Evolutionary conservation across 2,113 vertebrate species (phyloP), one percentile per base, ranked within the genome.

Genomic region (Lampris megalopsis): DNA sequence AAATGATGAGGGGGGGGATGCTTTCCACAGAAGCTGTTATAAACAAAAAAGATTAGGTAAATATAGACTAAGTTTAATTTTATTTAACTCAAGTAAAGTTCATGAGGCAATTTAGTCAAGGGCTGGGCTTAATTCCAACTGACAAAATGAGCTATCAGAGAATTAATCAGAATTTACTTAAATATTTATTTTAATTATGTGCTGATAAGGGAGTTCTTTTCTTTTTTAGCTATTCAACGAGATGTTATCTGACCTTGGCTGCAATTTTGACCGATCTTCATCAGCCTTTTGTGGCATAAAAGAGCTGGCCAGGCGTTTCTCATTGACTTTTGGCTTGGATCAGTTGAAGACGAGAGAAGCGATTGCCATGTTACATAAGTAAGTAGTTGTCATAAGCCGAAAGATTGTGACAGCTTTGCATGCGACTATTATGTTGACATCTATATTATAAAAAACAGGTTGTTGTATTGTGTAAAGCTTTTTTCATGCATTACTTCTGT

Each of bases 281-380:
- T 96, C 97, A 0, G 91, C 96, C 2, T 99, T 99, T 93, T 98
- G 97, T n/a, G 97, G 96, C 63, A 97, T 99, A 81, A 99, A 99
- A 92, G 97, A 99, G 85, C 95, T 99, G 43, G 96, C 97, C 83
- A 94, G 97, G 36, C 96, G 97, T 79, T 99, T 98, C 94, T 97
- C 97, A 24, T 93, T 99, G 92, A 99, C 97, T 0, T 99, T 99
- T 86, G 97, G 97, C 75, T 93, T 99, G 66, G 97, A 99, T 95
- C 97, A 99, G 24, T 3, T 98, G 74, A 99, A 99, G 94, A 99
- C 97, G 65, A 95, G 97, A 91, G 97, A 99, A 86, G 97, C 97
- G 79, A 97, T 99, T 85, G 97, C 97, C 74, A 98, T 98, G 97
- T 91, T 99, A 71, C 97, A 99, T 91, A 99, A 99, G 97, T 98